A percentile compares a stretch with the other conserved stretches of the same genome.
Conservation (phyloP, 2,797 vertebrate species). For the Eupleurogrammus muticus region DNA sequence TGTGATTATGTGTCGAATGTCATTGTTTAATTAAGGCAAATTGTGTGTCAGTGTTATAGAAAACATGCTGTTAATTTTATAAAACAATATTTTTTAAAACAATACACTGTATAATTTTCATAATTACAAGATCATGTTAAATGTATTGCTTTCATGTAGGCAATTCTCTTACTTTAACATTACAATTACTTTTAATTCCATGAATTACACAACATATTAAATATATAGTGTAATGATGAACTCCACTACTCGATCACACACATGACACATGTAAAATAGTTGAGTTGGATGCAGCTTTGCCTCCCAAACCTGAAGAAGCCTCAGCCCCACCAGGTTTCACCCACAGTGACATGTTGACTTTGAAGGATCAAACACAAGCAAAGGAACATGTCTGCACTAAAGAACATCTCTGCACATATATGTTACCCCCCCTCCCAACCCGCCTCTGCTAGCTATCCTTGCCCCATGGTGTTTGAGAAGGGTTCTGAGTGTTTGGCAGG, state of each 20-base stretch:
- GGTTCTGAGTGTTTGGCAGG: slow-evolving; percentile 89
- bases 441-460: slow-evolving; percentile 52
- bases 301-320: slow-evolving; percentile 5
- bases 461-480: slow-evolving; percentile 86
- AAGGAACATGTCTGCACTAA: slow-evolving; percentile 9
- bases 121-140: neutral
- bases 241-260: neutral
- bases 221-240: slow-evolving; percentile 27
- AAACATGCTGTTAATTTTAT: neutral
- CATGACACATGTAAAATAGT: slow-evolving; percentile 4
- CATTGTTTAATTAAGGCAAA: neutral
- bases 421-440: slow-evolving; percentile 32
- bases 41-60: neutral
- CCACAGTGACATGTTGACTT: slow-evolving; percentile 19
- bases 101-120: too few relatives aligned
- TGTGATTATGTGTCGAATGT: neutral
- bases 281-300: slow-evolving; percentile 17
- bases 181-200: neutral
- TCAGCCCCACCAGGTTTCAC: slow-evolving; percentile 15
- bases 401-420: slow-evolving; percentile 22
- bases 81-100: too few relatives aligned
- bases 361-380: slow-evolving; percentile 32
- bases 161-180: neutral
- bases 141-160: neutral
- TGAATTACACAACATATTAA: slow-evolving; percentile 16